phyloP scores from a whole-genome alignment of 2,888 invertebrate species.

The Azorinus chamasolen region DNA sequence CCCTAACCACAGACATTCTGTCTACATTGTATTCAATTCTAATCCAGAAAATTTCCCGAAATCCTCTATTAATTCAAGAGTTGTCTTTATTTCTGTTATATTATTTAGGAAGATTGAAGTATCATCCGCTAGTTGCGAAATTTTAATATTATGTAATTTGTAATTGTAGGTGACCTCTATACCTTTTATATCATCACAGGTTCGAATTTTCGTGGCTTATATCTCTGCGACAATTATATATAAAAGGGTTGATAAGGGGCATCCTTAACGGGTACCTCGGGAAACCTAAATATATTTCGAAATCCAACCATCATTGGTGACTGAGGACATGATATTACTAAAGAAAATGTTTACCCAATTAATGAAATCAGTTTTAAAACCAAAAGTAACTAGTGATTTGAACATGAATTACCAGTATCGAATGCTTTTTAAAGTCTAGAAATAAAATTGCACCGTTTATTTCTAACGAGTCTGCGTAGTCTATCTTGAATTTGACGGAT shows the following conservation, averaged over 20 bases:
- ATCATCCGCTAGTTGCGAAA: not conserved
- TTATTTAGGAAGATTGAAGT: not conserved
- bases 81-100: too few relatives aligned
- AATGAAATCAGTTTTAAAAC: not conserved
- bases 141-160: not conserved
- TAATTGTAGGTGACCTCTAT: not conserved
- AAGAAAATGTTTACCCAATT: not conserved
- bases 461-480: constrained; percentile 28
- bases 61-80: too few relatives aligned
- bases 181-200: not conserved
- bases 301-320: constrained; percentile 1
- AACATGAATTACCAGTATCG: constrained; percentile 2
- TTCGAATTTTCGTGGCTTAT: not conserved
- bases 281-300: not conserved
- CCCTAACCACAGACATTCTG: too few relatives aligned
- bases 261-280: not conserved
- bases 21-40: too few relatives aligned
- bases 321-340: not conserved
- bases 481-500: constrained; percentile 34
- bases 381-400: not conserved
- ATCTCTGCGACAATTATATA: constrained; percentile 8
- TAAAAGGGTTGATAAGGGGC: not conserved
- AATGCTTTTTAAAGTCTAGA: constrained; percentile 50
- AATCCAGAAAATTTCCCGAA: too few relatives aligned
- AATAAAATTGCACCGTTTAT: constrained; percentile 36